Percentiles rank a stretch among this genome's conserved stretches.
These are phyloP conservation scores for Dinocampus coccinellae DNA, from an alignment of 2,888 invertebrate genomes.

Conservation along the genomic window DNA sequence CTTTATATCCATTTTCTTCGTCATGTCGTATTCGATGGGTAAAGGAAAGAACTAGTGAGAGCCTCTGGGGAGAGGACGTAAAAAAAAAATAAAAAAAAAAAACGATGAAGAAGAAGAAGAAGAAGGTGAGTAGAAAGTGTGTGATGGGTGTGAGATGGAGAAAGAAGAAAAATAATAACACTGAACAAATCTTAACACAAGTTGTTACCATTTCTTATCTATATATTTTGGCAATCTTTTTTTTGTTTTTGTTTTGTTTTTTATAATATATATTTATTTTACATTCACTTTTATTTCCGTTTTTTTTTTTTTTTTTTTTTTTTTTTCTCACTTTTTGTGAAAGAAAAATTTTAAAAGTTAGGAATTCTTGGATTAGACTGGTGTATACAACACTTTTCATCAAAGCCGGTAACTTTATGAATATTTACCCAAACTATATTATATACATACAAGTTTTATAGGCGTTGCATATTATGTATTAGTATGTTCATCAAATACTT, in stretches of 20 bases:
- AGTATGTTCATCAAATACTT: conserved; percentile 1
- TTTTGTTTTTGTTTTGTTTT: background rate
- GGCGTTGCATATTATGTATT: background rate
- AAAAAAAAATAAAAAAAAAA: background rate
- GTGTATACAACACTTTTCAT: background rate
- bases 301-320: conserved; percentile 9
- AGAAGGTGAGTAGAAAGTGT: no score
- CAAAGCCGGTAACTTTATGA: background rate
- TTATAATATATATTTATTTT: background rate
- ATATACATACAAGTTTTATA: background rate
- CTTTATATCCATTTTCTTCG: conserved; percentile 19
- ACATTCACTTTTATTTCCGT: background rate
- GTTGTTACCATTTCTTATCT: background rate
- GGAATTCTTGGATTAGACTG: conserved; percentile 22
- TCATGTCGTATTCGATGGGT: background rate
- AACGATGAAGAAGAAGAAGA: background rate
- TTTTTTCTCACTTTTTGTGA: conserved; percentile 3
- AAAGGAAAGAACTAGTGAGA: background rate
- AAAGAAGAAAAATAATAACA: background rate
- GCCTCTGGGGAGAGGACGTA: background rate
- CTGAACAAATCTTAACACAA: background rate
- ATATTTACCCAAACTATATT: conserved; percentile 15
- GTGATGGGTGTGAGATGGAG: no score
- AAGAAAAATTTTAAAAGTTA: conserved; percentile 16
- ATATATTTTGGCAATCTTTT: background rate